These are phyloP conservation scores for Falco berigora DNA, from an alignment of 2,797 vertebrate genomes.

Conservation along the genomic window DNA sequence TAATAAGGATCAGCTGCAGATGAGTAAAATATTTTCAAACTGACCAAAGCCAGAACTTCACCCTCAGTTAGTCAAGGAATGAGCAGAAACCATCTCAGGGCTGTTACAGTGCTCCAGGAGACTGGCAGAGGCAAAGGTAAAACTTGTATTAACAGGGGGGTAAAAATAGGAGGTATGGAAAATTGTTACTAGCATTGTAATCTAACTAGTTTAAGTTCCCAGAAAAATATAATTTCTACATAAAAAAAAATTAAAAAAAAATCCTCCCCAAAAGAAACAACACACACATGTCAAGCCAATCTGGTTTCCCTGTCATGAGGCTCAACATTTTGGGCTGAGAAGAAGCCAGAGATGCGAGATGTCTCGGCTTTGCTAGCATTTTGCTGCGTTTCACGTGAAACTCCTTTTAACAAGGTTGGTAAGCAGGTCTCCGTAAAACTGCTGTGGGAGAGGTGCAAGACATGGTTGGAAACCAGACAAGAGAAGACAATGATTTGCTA, in stretches of 20 bases:
- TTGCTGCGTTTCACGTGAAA: background rate
- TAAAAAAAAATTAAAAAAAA: background rate
- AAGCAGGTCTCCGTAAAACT: background rate
- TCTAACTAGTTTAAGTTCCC: background rate
- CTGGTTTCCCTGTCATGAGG: background rate
- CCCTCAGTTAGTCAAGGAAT: background rate
- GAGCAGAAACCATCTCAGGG: background rate
- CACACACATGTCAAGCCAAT: background rate
- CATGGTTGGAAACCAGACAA: conserved; percentile 8
- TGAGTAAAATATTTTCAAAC: background rate
- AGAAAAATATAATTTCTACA: background rate
- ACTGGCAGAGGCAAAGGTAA: background rate
- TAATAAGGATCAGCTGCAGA: background rate
- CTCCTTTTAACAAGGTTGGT: background rate
- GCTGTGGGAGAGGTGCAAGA: background rate
- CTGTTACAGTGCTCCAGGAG: background rate
- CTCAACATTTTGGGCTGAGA: background rate
- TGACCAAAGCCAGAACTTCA: background rate
- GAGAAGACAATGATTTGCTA: conserved; percentile 33
- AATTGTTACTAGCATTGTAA: background rate
- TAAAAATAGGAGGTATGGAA: background rate
- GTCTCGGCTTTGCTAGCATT: background rate
- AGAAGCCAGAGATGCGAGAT: background rate
- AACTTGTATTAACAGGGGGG: background rate
- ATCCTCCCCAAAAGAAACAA: background rate